phyloP scores from a whole-genome alignment of 2,113 vertebrate genomes.

The Arvicanthis niloticus region DNA sequence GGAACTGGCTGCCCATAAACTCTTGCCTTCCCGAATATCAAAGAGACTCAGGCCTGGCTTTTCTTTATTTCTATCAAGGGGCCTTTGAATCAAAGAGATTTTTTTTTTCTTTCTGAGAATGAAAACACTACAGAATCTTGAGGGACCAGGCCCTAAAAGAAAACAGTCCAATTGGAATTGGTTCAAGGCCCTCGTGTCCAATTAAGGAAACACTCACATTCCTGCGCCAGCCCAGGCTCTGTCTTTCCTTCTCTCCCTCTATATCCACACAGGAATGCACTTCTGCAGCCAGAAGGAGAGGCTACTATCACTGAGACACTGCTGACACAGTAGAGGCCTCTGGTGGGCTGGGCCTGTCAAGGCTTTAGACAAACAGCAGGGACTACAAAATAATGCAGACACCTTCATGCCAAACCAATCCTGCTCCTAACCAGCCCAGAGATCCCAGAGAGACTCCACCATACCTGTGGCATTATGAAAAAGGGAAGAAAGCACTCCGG shows the following conservation, averaged over 20 bases:
- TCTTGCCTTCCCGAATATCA: constrained; percentile 70
- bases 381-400: not conserved
- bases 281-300: constrained; percentile 66
- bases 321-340: constrained; percentile 10
- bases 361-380: not conserved
- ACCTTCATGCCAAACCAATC: not conserved
- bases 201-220: constrained; percentile 80
- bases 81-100: constrained; percentile 74
- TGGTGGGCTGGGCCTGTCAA: constrained; percentile 13
- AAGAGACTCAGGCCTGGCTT: constrained; percentile 32
- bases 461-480: constrained; percentile 11
- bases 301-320: constrained; percentile 54
- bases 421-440: no score
- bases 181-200: constrained; percentile 77
- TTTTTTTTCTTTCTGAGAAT: constrained; percentile 67
- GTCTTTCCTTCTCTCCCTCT: constrained; percentile 52
- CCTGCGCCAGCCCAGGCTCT: constrained; percentile 55
- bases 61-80: constrained; percentile 72
- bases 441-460: not conserved
- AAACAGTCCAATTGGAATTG: constrained; percentile 74
- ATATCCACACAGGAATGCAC: constrained; percentile 30
- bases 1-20: constrained; percentile 29
- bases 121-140: constrained; percentile 71
- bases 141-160: constrained; percentile 75
- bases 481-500: constrained; percentile 27